Conservation (phyloP, 2,113 vertebrate genomes). For the Shinisaurus crocodilurus region DNA sequence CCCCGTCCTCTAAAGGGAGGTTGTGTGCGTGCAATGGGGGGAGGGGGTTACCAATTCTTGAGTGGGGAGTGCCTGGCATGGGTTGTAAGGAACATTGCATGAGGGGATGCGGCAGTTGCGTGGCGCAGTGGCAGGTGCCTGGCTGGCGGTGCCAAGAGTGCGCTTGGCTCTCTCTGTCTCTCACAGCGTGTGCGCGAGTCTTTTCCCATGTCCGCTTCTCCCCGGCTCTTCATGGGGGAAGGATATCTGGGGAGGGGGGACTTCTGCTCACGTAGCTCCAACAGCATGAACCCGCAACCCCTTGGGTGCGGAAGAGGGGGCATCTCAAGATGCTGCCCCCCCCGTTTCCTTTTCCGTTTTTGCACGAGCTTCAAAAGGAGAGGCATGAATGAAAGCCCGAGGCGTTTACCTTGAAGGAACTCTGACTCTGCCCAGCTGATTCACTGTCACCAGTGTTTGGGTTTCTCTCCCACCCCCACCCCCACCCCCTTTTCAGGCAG, state of each 20-base stretch:
- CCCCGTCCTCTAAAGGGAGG: neutral
- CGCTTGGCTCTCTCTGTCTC: neutral
- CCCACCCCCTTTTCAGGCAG: neutral
- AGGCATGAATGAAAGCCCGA: neutral
- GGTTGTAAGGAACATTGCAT: neutral
- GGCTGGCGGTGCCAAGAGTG: neutral
- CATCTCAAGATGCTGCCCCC: neutral
- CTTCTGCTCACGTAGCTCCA: neutral
- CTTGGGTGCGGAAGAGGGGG: too few species aligned
- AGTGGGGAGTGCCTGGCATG: neutral
- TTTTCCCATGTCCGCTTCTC: neutral
- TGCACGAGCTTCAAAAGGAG: neutral
- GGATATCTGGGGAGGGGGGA: neutral
- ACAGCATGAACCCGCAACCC: neutral
- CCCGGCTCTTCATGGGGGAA: neutral
- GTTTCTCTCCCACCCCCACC: too few species aligned
- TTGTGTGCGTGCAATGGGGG: neutral
- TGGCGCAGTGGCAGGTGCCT: neutral
- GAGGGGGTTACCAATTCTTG: neutral
- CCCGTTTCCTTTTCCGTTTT: neutral
- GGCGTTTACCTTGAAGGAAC: neutral
- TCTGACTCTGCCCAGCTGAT: slow-evolving; percentile 1
- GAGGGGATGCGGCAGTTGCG: neutral
- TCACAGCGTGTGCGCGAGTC: neutral
- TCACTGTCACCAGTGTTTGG: neutral